phyloP scores from a whole-genome alignment of 1,140 invertebrate genomes.

The Mizuhopecten yessoensis region DNA sequence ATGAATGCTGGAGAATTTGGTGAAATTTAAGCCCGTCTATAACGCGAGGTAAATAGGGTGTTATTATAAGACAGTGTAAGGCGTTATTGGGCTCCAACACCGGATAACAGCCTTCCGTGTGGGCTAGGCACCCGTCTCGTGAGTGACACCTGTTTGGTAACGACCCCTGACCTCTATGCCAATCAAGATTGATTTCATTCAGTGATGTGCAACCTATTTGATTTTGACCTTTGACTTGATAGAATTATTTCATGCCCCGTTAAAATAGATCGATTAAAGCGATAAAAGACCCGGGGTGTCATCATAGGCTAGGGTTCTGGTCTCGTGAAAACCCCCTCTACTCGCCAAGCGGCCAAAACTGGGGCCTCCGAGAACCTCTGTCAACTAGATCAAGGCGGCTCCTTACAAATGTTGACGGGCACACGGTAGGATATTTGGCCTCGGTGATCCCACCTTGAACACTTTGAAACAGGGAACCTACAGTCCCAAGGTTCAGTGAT shows the following conservation, averaged over 20 bases:
- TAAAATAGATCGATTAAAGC: constrained; percentile 28
- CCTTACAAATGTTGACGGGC: neutral
- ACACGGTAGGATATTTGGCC: neutral
- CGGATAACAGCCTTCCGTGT: neutral
- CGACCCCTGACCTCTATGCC: neutral
- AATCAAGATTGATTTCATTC: constrained; percentile 33
- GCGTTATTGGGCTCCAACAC: neutral
- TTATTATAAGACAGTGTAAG: neutral
- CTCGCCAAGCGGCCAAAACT: neutral
- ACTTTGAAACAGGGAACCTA: neutral
- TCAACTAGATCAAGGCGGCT: neutral
- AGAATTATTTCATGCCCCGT: constrained; percentile 34
- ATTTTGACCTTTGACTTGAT: constrained; percentile 28
- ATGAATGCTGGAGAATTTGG: neutral
- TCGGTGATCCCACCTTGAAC: neutral
- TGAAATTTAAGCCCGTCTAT: neutral
- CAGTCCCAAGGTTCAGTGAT: neutral
- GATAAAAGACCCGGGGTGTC: neutral
- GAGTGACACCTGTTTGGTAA: neutral
- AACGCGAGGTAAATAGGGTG: neutral
- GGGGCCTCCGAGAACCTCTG: neutral
- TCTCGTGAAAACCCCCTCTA: neutral
- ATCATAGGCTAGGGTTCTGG: neutral
- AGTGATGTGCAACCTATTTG: constrained; percentile 33
- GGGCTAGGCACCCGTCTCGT: neutral